Conservation (phyloP, 2,113 vertebrate genomes). For the Tautogolabrus adspersus region DNA sequence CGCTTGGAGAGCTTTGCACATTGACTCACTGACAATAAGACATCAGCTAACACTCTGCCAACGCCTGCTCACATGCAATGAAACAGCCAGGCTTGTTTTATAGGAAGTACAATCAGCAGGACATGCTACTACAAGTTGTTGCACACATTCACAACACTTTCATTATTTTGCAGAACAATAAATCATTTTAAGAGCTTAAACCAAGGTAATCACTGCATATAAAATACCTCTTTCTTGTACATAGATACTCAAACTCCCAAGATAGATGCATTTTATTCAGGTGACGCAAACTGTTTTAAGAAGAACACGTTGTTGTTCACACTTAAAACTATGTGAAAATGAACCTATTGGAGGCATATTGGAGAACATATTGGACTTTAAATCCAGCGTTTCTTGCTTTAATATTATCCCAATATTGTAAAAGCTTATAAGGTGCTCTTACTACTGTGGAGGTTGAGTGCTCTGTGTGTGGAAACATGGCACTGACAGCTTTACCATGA, state of each 20-base stretch:
- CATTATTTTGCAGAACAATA: background rate
- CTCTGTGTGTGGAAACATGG: constrained; percentile 35
- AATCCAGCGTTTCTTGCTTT: background rate
- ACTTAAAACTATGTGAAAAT: background rate
- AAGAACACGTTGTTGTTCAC: background rate
- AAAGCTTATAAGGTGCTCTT: background rate
- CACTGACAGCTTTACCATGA: constrained; percentile 59
- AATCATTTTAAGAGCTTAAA: background rate
- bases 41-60: too few relatives aligned
- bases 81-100: background rate
- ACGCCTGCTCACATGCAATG: background rate
- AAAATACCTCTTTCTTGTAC: background rate
- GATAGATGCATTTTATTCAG: background rate
- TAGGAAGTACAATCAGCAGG: background rate
- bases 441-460: constrained; percentile 28
- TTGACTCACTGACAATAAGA: background rate
- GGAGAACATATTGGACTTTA: background rate
- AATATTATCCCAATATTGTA: constrained; percentile 2
- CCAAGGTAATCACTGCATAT: background rate
- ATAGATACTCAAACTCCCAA: background rate
- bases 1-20: background rate
- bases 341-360: too few relatives aligned
- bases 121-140: constrained; percentile 9
- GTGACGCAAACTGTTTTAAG: too few relatives aligned
- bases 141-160: background rate